Evolutionary conservation across 2,113 vertebrate species (phyloP), one percentile per base, ranked within the genome.

Genomic region (Cryptomyrus ogoouensis): DNA sequence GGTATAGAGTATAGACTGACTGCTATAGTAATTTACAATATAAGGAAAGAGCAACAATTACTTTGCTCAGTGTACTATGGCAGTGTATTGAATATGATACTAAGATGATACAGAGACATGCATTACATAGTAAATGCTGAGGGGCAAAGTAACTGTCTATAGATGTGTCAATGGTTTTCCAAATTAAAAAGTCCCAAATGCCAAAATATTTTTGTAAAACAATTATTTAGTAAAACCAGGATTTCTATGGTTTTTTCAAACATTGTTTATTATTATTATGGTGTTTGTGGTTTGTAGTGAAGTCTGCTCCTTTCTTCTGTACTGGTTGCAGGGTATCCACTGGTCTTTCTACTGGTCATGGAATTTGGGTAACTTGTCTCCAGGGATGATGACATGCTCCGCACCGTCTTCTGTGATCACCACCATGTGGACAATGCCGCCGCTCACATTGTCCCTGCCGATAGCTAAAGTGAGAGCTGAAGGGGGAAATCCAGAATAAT

Each of bases 381-480:
- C 95, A 87, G 95, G 95, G 8, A 96, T 91, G 2, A 96, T 92
- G 50, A 95, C 89, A 85, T 94, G 94, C 92, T 96, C 94, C 77
- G 92, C 95, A 87, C 93, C 95, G 0, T n/a, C 49, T 90, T 95
- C 93, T 0, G 94, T 95, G 91, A 96, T 90, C 89, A 95, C 94
- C 31, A 93, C 96, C 90, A 96, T 90, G 92, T 96, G 92, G 87
- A 89, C 95, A 52, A 96, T 93, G 0, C 96, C 96, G 1, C 96
- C 96, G 2, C 96, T 96, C 87, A 94, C 95, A 66, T 96, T 96
- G 92, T 96, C 96, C 91, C 96, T 92, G 90, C 94, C 95, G 92
- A 96, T 96, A 21, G 96, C 96, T 85, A 96, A 87, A 0, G 96
- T 92, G 0, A 96, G 91, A 91, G 96, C 96, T 96, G 90, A 31